Percentiles rank a stretch among this genome's conserved stretches.
These are phyloP conservation scores for Thecophora atra DNA, from an alignment of 2,888 invertebrate species.

Conservation along the genomic window DNA sequence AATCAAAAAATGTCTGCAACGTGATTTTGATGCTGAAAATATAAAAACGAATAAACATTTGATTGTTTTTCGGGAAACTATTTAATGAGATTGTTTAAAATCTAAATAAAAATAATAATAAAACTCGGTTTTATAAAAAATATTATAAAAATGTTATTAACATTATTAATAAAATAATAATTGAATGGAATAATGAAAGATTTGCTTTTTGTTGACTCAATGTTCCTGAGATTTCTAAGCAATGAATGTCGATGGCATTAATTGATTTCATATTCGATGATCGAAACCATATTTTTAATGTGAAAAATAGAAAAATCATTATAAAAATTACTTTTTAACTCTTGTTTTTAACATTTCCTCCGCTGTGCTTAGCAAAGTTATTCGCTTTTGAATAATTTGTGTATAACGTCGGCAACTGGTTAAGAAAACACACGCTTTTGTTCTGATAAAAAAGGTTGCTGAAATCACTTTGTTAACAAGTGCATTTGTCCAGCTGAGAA, in stretches of 20 bases:
- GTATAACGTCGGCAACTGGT: constrained; percentile 40
- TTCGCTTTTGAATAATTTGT: constrained; percentile 47
- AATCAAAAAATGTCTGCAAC: too few species aligned
- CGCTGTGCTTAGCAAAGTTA: constrained; percentile 48
- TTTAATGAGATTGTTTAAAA: background rate
- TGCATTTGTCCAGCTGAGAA: constrained; percentile 39
- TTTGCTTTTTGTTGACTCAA: too few species aligned
- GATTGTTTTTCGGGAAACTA: background rate
- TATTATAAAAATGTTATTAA: too few species aligned
- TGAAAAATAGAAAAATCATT: constrained; percentile 1
- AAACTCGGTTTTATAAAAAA: too few species aligned
- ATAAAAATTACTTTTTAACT: constrained; percentile 28
- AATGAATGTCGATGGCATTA: background rate
- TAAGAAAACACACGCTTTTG: background rate
- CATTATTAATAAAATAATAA: too few species aligned
- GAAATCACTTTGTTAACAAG: constrained; percentile 39
- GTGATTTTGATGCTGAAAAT: background rate
- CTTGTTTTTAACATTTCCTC: constrained; percentile 29
- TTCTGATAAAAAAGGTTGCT: constrained; percentile 39
- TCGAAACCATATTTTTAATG: background rate
- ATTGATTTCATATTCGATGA: constrained; percentile 4
- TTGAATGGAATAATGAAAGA: too few species aligned
- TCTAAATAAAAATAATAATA: background rate
- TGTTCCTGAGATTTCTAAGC: too few species aligned
- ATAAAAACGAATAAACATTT: background rate